Evolutionary conservation across 2,113 vertebrate genomes (phyloP), one percentile per base, ranked within the genome.

Genomic region (Pseudois nayaur): DNA sequence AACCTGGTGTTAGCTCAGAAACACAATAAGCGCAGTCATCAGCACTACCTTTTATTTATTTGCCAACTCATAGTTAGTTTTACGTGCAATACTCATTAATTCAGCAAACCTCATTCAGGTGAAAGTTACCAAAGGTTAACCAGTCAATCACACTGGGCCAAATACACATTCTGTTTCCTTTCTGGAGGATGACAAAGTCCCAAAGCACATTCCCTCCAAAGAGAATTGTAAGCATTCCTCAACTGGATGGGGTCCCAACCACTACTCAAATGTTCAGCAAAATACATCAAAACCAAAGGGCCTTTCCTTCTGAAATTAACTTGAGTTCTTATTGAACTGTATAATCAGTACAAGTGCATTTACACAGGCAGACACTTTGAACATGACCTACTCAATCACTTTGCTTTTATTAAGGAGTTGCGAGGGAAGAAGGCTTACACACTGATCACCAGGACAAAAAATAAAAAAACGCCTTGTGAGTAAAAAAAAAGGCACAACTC

Each of bases 401-500:
- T 92, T 36, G 87, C 74, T 95, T 98, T 98, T 96, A 97, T 97
- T 97, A 94, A 98, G 89, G 89, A 97, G 94, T 82, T 54, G 57
- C 79, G 64, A 97, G 31, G 74, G 82, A 60, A 95, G 45, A 94
- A 95, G 87, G 95, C 95, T 98, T 97, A 97, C 95, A 98, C 95
- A 97, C 54, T 71, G 86, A 93, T 95, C 95, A 93, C 91, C 67
- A 94, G 97, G 95, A 97, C 84, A 89, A 91, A 86, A 45, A 93
- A 54, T 43, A 25, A 95, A 48, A 48, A 64, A 52, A 94, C 21
- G 91, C 89, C 97, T 98, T 98, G 64, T 96, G 97, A 97, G 59
- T 87, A 96, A 97, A 97, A 93, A 98, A 98, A 95, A 98, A 98
- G 98, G 98, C 98, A 98, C 97, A 95, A 96, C 89, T 97, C 91